Percentiles rank a stretch among this genome's conserved stretches.
These are phyloP conservation scores for Rana temporaria DNA, from an alignment of 2,113 vertebrate genomes.

Conservation along the genomic window DNA sequence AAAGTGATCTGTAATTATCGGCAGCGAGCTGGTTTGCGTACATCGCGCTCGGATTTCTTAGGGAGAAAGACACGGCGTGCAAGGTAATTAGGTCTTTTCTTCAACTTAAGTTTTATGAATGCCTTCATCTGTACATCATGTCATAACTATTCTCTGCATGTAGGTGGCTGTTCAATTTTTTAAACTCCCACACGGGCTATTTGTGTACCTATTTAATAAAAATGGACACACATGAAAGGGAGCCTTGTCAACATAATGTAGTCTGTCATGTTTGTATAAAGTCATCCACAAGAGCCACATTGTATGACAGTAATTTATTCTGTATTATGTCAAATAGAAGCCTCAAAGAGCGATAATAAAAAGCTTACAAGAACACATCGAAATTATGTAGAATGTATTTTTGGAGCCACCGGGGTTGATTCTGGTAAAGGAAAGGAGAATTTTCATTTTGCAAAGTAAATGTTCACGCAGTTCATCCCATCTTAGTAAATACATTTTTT, in stretches of 20 bases:
- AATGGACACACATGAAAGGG: constrained; percentile 17
- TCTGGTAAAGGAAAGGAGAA: too few relatives aligned
- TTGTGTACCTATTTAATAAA: constrained; percentile 33
- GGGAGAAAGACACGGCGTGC: not conserved
- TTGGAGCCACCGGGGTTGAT: too few relatives aligned
- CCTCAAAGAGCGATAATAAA: not conserved
- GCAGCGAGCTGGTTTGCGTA: not conserved
- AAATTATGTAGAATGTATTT: not conserved
- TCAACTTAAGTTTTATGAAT: not conserved
- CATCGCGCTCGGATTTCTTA: not conserved
- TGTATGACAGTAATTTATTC: not conserved
- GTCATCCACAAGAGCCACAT: not conserved
- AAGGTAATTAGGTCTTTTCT: constrained; percentile 9
- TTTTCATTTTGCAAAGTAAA: too few relatives aligned
- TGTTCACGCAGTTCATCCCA: too few relatives aligned
- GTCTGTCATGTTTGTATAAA: not conserved
- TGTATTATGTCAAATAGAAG: not conserved
- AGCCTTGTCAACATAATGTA: not conserved
- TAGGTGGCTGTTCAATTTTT: constrained; percentile 18
- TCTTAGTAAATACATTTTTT: too few relatives aligned
- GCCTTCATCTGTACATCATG: constrained; percentile 6
- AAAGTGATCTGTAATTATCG: constrained; percentile 1
- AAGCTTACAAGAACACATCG: not conserved
- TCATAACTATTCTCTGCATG: not conserved
- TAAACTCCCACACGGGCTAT: constrained; percentile 19